A percentile compares a stretch with the other conserved stretches of the same genome.
Evolutionary conservation across 2,797 vertebrate genomes (phyloP).

Genomic region (Poecilia gillii): DNA sequence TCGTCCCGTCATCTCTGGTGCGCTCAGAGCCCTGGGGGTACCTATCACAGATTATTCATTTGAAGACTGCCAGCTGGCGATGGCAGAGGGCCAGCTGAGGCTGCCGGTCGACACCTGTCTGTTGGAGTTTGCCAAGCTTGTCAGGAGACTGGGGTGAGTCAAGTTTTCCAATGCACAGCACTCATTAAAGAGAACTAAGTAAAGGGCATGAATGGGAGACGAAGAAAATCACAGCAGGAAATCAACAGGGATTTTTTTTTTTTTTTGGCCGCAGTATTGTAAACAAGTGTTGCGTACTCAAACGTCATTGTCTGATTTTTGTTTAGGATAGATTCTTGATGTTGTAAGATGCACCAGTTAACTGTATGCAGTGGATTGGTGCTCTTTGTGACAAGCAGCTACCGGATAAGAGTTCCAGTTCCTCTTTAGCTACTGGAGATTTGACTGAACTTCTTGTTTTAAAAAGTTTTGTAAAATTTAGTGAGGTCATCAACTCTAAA

Average conservation of each 20-base stretch:
- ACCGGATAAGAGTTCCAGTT: not conserved
- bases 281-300: not conserved
- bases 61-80: slow-evolving; percentile 97
- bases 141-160: slow-evolving; percentile 93
- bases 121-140: slow-evolving; percentile 94
- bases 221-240: slow-evolving; percentile 11
- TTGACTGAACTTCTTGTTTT: not conserved
- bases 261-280: slow-evolving; percentile 10
- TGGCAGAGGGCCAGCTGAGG: slow-evolving; percentile 93
- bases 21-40: slow-evolving; percentile 87
- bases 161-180: slow-evolving; percentile 34
- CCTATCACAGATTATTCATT: slow-evolving; percentile 97
- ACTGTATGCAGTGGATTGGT: not conserved
- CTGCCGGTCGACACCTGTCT: slow-evolving; percentile 95
- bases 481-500: not conserved
- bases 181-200: slow-evolving; percentile 29
- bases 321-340: not conserved
- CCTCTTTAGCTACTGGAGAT: not conserved
- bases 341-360: not conserved
- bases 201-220: slow-evolving; percentile 3
- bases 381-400: not conserved
- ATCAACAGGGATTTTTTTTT: not conserved
- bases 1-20: slow-evolving; percentile 44
- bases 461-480: not conserved
- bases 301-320: not conserved